These are phyloP conservation scores for Chalcosyrphus nemorum DNA, from an alignment of 2,888 invertebrate species.

Conservation along the genomic window DNA sequence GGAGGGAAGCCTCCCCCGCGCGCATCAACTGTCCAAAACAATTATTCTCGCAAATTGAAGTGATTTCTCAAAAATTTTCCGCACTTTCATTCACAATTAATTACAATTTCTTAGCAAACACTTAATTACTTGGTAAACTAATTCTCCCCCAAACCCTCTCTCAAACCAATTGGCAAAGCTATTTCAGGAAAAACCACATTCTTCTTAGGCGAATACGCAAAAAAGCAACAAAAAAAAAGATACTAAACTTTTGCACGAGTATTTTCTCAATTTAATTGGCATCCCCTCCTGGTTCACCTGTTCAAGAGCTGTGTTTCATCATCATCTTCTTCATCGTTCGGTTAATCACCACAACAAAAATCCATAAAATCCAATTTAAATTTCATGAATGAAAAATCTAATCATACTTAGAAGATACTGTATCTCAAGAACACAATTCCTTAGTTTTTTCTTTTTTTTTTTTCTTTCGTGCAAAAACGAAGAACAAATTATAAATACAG, in stretches of 20 bases:
- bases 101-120: slow-evolving; percentile 40
- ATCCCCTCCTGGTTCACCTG: background rate
- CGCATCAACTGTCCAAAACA: slow-evolving; percentile 30
- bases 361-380: slow-evolving; percentile 47
- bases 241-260: background rate
- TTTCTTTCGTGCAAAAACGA: background rate
- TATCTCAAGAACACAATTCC: slow-evolving; percentile 7
- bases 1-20: background rate
- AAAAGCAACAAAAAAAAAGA: too few species aligned
- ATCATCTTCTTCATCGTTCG: background rate
- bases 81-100: slow-evolving; percentile 20
- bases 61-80: slow-evolving; percentile 10
- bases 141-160: background rate
- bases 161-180: background rate
- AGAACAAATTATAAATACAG: slow-evolving; percentile 36
- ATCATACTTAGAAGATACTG: slow-evolving; percentile 3
- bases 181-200: background rate
- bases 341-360: slow-evolving; percentile 35
- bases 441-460: background rate
- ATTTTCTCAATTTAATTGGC: slow-evolving; percentile 41
- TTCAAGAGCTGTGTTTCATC: background rate
- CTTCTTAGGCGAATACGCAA: background rate
- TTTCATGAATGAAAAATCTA: slow-evolving; percentile 43
- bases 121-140: slow-evolving; percentile 55
- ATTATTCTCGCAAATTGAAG: slow-evolving; percentile 29